Evolutionary conservation across 2,113 vertebrate genomes (phyloP), one percentile per base, ranked within the genome.

Genomic region (Heteronetta atricapilla): DNA sequence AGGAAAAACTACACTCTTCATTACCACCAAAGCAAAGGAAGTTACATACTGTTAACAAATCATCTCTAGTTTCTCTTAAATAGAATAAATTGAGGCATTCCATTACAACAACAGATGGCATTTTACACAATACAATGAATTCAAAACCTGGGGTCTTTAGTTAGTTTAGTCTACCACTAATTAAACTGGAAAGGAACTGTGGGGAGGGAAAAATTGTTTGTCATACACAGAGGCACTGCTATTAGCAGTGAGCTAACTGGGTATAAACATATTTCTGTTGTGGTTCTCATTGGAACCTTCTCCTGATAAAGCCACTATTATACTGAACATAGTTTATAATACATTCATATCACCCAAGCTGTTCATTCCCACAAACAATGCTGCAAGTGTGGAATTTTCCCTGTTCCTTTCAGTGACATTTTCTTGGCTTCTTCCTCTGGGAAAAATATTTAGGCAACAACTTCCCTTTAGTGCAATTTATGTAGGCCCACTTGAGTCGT

Each of bases 351-450:
- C 38, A 72, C 86, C 77, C 53, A 88, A 93, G 68, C 53, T 70
- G 20, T 68, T 94, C 73, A 36, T 93, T 92, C 77, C 80, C 63
- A 85, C 55, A 89, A 90, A 91, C 60, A 92, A 55, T 63, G 8
- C 55, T 63, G 34, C 0, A 2, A 82, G 58, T 58, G 29, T 50
- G 34, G 77, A 94, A 92, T 85, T 90, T 88, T 72, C 86, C 59
- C 89, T 89, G 66, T 28, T 94, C 56, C 52, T 88, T 73, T 38
- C 59, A 82, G 11, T 58, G 59, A 84, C 67, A 46, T 55, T 89
- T 92, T 86, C 83, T 92, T 95, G 83, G 77, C 31, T 87, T 88
- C 83, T 72, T 89, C 72, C 40, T 77, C 92, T 94, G 77, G 81
- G 70, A 87, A 96, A 95, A 93, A 72, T 50, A 78, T 55, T 95